Conservation (phyloP, 2,888 invertebrate genomes). For the Fragum whitleyi region DNA sequence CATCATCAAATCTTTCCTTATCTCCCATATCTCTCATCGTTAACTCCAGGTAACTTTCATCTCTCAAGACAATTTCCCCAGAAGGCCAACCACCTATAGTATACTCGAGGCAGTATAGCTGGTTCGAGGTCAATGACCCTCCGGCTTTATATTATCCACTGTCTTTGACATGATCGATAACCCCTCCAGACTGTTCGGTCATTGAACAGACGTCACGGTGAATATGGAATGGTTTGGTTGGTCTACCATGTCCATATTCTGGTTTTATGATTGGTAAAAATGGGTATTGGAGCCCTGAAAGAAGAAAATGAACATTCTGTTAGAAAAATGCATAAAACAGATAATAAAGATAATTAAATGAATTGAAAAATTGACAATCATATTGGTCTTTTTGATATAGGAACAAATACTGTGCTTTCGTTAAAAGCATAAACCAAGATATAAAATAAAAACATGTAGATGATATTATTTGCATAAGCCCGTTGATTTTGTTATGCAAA, state of each 20-base stretch:
- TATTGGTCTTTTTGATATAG: no score
- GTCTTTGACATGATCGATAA: neutral
- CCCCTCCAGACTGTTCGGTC: neutral
- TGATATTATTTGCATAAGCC: no score
- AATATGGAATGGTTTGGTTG: neutral
- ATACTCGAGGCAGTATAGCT: neutral
- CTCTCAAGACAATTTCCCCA: neutral
- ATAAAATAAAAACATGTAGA: no score
- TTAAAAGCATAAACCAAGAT: no score
- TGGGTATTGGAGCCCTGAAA: slow-evolving; percentile 24
- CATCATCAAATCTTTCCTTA: neutral
- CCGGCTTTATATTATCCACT: neutral
- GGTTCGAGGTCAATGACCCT: slow-evolving; percentile 1
- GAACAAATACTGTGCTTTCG: no score
- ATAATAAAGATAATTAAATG: no score
- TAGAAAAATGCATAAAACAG: neutral
- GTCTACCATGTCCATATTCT: neutral
- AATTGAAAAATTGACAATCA: no score
- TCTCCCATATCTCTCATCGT: neutral
- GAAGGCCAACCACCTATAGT: neutral
- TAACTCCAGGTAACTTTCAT: neutral
- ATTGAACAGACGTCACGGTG: slow-evolving; percentile 6
- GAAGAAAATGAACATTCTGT: neutral
- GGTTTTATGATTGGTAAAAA: neutral
- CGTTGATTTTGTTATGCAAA: no score